Evolutionary conservation across 2,888 invertebrate species (phyloP).

Genomic region (Erebia aethiops): DNA sequence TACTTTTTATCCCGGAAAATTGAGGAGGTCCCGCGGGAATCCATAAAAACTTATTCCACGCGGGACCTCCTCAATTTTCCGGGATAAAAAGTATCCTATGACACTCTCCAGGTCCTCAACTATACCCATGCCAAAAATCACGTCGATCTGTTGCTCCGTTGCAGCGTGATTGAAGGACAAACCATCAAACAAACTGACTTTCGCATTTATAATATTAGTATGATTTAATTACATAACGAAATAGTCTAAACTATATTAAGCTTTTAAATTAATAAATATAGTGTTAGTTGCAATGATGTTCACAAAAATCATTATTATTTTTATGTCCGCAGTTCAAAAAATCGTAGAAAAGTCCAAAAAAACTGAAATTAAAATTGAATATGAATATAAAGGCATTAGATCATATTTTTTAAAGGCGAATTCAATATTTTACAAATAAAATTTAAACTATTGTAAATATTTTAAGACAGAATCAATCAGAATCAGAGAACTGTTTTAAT

Average conservation of each 20-base stretch:
- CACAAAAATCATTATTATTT: not conserved
- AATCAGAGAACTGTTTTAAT: not conserved
- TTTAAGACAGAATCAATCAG: not conserved
- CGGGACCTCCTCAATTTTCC: no score
- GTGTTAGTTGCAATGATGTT: not conserved
- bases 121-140: no score
- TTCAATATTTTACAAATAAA: not conserved
- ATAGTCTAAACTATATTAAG: not conserved
- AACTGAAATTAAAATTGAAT: not conserved
- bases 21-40: no score
- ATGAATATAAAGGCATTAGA: not conserved
- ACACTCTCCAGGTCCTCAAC: no score
- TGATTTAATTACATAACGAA: not conserved
- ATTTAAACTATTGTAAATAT: constrained; percentile 10
- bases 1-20: no score
- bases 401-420: not conserved
- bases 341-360: not conserved
- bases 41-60: no score
- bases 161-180: no score
- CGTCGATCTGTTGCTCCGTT: no score
- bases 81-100: no score
- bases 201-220: no score
- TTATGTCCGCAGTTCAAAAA: not conserved
- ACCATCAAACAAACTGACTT: no score
- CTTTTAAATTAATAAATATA: no score